Evolutionary conservation across 1,140 invertebrate species (phyloP), one percentile per base, ranked within the genome.

Genomic region (Cephus cinctus): DNA sequence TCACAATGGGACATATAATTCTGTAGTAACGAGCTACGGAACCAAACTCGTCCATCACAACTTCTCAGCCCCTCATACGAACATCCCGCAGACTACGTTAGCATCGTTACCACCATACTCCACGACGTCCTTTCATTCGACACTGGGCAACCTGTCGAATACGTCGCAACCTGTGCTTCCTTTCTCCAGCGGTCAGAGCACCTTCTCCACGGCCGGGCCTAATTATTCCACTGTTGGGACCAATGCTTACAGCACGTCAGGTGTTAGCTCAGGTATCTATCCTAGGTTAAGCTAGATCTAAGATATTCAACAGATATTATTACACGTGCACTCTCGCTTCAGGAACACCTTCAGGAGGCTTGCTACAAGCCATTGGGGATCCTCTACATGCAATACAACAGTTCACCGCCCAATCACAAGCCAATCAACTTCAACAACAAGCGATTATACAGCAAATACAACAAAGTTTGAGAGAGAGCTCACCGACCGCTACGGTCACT

Each of bases 381-480:
- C 75, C 73, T 16, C 46, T 77, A 4, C 73, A 76, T 46, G 73
- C 73, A 4, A 77, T 77, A 71, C 75, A 76, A 46, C 73, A 77
- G 45, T 56, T 75, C 1, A 75, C 75, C 8, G 73, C 70, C 16
- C 73, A 77, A 47, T 77, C 75, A 0, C 75, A 76, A 36, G 75
- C 71, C 0, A 76, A 73, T 53, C 75, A 77, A 32, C 58, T 76
- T 11, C 73, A 77, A 18, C 73, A 75, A 27, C 75, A 77, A 38
- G 75, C 73, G 0, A 75, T 77, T 23, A 77, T 77, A 3, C 71
- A 77, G 4, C 73, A 77, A 47, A 77, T 77, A 15, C 73, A 77
- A 41, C 75, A 77, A 47, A 76, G 73, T 56, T 57, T 77, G 27
- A 65, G 75, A 4, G 63, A 71, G 15, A 73, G 66, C 12, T 75